Evolutionary conservation across 2,888 invertebrate species (phyloP).

Genomic region (Amaurobius ferox): DNA sequence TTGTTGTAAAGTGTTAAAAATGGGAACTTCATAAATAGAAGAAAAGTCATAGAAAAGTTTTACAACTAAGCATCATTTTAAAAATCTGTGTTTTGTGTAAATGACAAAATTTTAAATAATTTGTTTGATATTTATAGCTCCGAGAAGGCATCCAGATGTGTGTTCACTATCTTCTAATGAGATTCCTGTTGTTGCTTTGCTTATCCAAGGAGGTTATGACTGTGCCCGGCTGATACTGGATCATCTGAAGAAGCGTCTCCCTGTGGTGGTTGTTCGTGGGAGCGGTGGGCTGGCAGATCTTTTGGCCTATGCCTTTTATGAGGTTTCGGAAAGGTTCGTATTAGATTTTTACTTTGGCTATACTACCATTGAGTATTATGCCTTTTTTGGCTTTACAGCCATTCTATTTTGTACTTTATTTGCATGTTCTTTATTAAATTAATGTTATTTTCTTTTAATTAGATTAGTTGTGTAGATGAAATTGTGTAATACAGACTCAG

Average conservation of each 20-base stretch:
- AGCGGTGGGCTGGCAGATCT: slow-evolving; percentile 78
- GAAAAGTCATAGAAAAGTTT: too few species aligned
- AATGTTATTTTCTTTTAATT: neutral
- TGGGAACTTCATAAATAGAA: too few species aligned
- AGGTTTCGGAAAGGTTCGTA: slow-evolving; percentile 76
- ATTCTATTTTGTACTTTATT: neutral
- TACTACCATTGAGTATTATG: too few species aligned
- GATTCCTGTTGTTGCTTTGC: slow-evolving; percentile 77
- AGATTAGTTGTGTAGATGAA: too few species aligned
- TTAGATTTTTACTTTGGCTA: too few species aligned
- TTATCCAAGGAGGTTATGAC: slow-evolving; percentile 77
- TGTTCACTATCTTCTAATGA: slow-evolving; percentile 69
- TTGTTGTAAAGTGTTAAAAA: too few species aligned
- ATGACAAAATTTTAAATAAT: too few species aligned
- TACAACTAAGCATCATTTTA: too few species aligned
- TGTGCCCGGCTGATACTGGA: slow-evolving; percentile 77
- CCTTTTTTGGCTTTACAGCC: too few species aligned
- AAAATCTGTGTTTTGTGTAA: too few species aligned
- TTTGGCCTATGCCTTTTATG: slow-evolving; percentile 77
- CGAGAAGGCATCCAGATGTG: slow-evolving; percentile 42
- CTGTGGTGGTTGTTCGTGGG: slow-evolving; percentile 78
- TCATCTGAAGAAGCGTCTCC: slow-evolving; percentile 77
- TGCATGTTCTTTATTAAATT: slow-evolving; percentile 1
- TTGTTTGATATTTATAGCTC: too few species aligned
- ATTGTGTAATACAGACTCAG: too few species aligned